Percentiles rank a stretch among this genome's conserved stretches.
Evolutionary conservation across 2,797 vertebrate genomes (phyloP).

Genomic region (Crypturellus tataupa): DNA sequence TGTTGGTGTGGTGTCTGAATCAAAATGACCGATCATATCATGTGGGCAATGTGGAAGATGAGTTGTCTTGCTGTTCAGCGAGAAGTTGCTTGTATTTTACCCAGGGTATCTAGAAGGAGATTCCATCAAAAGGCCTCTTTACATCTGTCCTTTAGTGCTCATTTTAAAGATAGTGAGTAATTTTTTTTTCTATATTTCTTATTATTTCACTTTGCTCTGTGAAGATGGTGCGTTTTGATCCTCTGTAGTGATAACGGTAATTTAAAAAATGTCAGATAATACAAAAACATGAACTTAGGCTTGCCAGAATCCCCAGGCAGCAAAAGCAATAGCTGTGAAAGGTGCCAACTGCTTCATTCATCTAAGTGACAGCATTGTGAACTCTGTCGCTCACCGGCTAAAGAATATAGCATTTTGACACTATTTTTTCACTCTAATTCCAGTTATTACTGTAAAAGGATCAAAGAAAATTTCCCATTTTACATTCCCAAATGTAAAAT

Average conservation of each 20-base stretch:
- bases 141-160: neutral
- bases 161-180: neutral
- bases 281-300: neutral
- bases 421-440: neutral
- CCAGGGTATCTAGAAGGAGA: neutral
- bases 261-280: neutral
- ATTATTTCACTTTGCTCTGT: neutral
- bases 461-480: neutral
- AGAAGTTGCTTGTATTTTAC: neutral
- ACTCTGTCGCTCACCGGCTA: neutral
- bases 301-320: neutral
- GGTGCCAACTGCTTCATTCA: neutral
- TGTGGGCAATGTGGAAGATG: neutral
- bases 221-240: neutral
- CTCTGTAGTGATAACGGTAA: neutral
- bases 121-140: fast-evolving
- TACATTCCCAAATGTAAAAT: neutral
- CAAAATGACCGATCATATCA: neutral
- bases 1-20: neutral
- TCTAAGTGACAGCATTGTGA: neutral
- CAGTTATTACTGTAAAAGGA: neutral
- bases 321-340: neutral
- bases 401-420: neutral
- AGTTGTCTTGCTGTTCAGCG: neutral
- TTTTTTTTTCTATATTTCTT: neutral